Evolutionary conservation across 2,888 invertebrate species (phyloP), one percentile per base, ranked within the genome.

Genomic region (Nephrotoma appendiculata): DNA sequence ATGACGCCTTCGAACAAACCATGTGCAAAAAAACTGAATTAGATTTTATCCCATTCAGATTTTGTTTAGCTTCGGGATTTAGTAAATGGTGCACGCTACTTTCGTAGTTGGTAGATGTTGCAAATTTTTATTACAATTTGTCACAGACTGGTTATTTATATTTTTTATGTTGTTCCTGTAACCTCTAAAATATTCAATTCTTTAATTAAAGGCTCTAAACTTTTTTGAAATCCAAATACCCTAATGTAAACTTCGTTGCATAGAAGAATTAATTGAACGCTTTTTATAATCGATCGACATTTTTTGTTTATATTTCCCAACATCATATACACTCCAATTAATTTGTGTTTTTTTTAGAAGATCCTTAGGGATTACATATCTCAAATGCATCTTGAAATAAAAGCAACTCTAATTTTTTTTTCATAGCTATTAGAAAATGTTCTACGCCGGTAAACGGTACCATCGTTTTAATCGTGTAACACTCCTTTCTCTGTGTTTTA

Each of bases 41-140:
- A 85, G 57, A 86, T 88, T 89, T 89, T 6, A 89, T 87, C 12
- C 89, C 90, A 86, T 87, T 88, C 31, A 19, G 12, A 57, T 19
- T 57, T 6, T 15, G 6, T 57, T 1, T 5, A 6, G 48, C 11
- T 48, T 48, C n/a, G 2, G 1, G 1, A 48, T 31, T 31, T 31
- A 1, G 31, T 31, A 48, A 48, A 12, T 48, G 48, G 9, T 2
- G 48, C n/a, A 48, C 48, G 11, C 83, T 9, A 83, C 11, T 19
- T 83, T 83, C 7, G 11, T 83, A 83, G 19, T 19, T 83, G 2
- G 83, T 19, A 6, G 83, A 19, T 11, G 83, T 83, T 19, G 1
- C 83, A 83, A 9, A 1, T 5, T 83, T 83, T 83, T 83, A 57
- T 12, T 57, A 3, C 19, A 83, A 83, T 83, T 83, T 19, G 83